Percentiles rank a stretch among this genome's conserved stretches.
phyloP scores from a whole-genome alignment of 2,113 vertebrate species.

The Prunella himalayana region DNA sequence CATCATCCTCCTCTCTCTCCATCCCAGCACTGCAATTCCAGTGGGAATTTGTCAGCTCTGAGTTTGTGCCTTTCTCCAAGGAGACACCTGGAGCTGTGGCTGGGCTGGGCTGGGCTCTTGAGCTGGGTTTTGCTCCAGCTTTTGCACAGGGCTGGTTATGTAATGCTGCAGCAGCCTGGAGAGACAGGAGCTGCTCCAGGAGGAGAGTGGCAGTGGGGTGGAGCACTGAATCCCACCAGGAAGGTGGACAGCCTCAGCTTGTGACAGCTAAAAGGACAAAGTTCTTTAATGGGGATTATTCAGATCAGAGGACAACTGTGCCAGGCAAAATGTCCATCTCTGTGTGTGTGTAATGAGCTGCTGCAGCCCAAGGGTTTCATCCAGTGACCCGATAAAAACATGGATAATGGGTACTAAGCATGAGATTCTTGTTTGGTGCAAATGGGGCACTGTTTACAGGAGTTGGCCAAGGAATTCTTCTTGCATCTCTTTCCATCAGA shows the following conservation, averaged over 20 bases:
- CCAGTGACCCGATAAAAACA: background rate
- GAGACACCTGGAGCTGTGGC: background rate
- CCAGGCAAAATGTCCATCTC: background rate
- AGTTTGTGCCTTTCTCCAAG: background rate
- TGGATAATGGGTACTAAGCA: background rate
- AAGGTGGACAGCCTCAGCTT: background rate
- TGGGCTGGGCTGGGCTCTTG: background rate
- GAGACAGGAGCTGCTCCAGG: background rate
- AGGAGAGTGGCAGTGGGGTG: background rate
- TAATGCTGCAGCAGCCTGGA: slow-evolving; percentile 53
- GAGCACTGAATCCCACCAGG: background rate
- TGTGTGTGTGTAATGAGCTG: background rate
- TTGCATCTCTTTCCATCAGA: background rate
- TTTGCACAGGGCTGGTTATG: slow-evolving; percentile 39
- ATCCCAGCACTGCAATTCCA: background rate
- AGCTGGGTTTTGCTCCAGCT: slow-evolving; percentile 25
- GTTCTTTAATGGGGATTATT: background rate
- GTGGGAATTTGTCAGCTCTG: background rate
- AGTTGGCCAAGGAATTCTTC: background rate
- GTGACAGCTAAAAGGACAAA: background rate
- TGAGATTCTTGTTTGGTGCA: background rate
- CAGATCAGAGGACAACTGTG: background rate
- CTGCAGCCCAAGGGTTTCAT: background rate
- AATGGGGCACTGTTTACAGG: background rate
- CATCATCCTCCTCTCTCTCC: background rate